Percentiles rank a stretch among this genome's conserved stretches.
Conservation (phyloP, 1,140 invertebrate genomes). For the Ericerus pela region DNA sequence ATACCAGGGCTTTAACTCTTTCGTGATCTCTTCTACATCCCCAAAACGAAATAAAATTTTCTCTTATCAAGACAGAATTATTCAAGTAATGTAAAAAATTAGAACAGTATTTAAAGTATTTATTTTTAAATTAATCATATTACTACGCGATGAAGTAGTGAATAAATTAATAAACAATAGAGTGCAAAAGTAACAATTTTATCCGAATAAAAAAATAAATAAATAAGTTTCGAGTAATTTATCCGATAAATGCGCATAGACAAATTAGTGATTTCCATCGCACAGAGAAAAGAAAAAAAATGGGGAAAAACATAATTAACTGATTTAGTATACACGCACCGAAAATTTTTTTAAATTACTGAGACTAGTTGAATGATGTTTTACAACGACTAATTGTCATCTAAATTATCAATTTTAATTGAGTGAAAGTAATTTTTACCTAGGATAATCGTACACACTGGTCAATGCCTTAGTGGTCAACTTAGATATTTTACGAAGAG, state of each 20-base stretch:
- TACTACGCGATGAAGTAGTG: slow-evolving; percentile 2
- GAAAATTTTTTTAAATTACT: neutral
- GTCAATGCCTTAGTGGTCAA: too few relatives aligned
- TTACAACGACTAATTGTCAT: neutral
- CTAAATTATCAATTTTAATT: too few relatives aligned
- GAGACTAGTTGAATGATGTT: neutral
- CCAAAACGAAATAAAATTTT: too few relatives aligned
- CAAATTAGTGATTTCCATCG: neutral
- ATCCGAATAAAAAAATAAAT: slow-evolving; percentile 4
- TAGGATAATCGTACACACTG: too few relatives aligned
- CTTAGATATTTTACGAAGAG: neutral
- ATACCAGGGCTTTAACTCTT: too few relatives aligned
- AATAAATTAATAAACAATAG: slow-evolving; percentile 5
- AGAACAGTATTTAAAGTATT: neutral
- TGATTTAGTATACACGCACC: neutral
- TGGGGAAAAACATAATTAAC: neutral
- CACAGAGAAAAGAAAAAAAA: neutral
- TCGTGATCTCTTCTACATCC: too few relatives aligned
- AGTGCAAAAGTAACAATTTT: slow-evolving; percentile 10
- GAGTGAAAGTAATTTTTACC: too few relatives aligned
- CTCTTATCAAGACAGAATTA: too few relatives aligned
- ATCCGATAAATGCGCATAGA: neutral
- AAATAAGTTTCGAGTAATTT: neutral
- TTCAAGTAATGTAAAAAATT: too few relatives aligned
- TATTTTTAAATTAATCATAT: slow-evolving; percentile 7